These are phyloP conservation scores for Dendrocopos noguchii DNA, from an alignment of 2,113 vertebrate genomes.

Conservation along the genomic window DNA sequence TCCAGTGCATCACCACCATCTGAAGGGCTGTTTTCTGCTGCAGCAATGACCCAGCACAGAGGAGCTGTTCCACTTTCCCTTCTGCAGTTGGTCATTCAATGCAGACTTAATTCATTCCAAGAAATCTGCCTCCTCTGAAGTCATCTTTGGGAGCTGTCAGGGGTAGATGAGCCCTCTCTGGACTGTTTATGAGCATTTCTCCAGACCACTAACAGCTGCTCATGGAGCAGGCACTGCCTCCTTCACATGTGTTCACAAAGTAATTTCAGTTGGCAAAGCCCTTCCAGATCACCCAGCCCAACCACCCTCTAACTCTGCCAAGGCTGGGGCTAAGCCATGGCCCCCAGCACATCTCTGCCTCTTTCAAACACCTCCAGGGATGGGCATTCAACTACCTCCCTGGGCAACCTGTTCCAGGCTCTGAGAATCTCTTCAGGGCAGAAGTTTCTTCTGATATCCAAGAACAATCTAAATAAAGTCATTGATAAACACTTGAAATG, in stretches of 20 bases:
- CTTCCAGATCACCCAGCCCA: too few relatives aligned
- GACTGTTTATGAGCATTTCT: background rate
- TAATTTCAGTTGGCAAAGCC: too few relatives aligned
- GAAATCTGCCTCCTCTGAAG: background rate
- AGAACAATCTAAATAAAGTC: conserved; percentile 45
- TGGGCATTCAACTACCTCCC: too few relatives aligned
- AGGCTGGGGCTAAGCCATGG: too few relatives aligned
- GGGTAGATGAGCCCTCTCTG: background rate
- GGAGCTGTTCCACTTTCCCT: background rate
- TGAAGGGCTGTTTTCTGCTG: background rate
- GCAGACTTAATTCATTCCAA: background rate
- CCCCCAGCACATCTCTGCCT: too few relatives aligned
- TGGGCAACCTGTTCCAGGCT: too few relatives aligned
- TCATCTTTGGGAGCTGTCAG: background rate
- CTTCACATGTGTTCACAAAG: rapidly evolving
- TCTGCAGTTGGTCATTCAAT: background rate
- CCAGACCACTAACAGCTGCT: background rate
- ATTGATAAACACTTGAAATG: conserved; percentile 35
- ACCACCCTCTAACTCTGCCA: too few relatives aligned
- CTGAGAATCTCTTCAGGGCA: too few relatives aligned
- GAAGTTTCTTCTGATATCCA: background rate
- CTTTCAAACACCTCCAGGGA: too few relatives aligned
- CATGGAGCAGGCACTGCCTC: background rate
- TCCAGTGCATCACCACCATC: rapidly evolving
- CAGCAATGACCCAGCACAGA: background rate